A percentile compares a stretch with the other conserved stretches of the same genome.
Conservation (phyloP, 1,140 invertebrate species). For the Pinna nobilis region DNA sequence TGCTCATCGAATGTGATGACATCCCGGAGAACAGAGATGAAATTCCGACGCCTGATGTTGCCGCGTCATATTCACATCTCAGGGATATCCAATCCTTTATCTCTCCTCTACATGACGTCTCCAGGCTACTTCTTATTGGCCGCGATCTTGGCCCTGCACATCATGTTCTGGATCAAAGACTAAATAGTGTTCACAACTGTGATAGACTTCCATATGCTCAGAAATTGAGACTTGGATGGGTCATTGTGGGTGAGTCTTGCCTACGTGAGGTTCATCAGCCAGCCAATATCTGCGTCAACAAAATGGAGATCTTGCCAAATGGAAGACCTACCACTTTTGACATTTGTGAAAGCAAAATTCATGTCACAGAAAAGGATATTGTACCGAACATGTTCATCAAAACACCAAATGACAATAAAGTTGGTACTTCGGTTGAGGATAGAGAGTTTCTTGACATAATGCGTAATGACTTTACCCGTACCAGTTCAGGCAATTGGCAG, state of each 20-base stretch:
- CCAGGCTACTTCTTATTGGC: conserved; percentile 27
- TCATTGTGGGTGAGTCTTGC: conserved; percentile 25
- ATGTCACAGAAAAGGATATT: too few relatives aligned
- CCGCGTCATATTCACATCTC: conserved; percentile 17
- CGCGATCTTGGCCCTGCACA: conserved; percentile 21
- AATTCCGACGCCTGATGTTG: conserved; percentile 27
- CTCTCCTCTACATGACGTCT: background rate
- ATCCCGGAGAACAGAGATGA: conserved; percentile 35
- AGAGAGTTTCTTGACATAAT: background rate
- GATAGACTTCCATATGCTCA: conserved; percentile 27
- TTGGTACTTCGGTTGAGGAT: conserved; percentile 11
- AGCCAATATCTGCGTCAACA: background rate
- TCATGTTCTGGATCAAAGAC: conserved; percentile 28
- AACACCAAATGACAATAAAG: conserved; percentile 7
- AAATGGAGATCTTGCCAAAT: background rate
- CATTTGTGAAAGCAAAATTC: too few relatives aligned
- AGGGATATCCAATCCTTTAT: conserved; percentile 9
- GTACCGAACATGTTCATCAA: conserved; percentile 1
- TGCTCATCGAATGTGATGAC: conserved; percentile 28
- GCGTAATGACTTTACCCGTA: conserved; percentile 4
- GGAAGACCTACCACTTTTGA: background rate
- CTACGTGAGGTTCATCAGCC: conserved; percentile 2
- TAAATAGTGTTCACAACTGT: too few relatives aligned
- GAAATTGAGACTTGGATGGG: conserved; percentile 22
- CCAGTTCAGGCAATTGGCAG: conserved; percentile 31